Percentiles rank a stretch among this genome's conserved stretches.
phyloP scores from a whole-genome alignment of 2,888 invertebrate species.

The Imbricaverruca yamaguchii region DNA sequence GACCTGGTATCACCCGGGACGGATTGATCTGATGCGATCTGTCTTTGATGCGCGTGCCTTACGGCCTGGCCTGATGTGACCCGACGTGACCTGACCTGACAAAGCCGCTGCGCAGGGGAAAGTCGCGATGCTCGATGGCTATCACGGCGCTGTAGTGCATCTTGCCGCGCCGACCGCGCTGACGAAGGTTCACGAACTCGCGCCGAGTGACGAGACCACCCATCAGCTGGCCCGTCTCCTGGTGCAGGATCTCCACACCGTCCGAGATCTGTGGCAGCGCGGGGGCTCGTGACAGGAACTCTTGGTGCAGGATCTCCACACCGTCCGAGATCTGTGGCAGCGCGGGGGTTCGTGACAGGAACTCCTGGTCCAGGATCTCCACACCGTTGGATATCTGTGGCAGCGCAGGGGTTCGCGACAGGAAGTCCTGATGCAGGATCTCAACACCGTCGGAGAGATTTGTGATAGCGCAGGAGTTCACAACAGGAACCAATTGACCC shows the following conservation, averaged over 20 bases:
- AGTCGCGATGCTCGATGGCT: neutral
- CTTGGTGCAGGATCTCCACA: conserved; percentile 2
- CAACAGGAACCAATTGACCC: neutral
- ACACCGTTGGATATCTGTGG: neutral
- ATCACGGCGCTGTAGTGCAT: conserved; percentile 4
- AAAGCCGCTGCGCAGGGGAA: neutral
- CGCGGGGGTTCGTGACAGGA: neutral
- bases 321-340: neutral
- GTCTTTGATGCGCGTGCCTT: no score
- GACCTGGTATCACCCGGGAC: no score
- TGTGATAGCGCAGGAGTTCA: neutral
- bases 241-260: conserved; percentile 2
- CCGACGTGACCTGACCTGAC: neutral
- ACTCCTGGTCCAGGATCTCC: conserved; percentile 3
- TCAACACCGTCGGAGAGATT: neutral
- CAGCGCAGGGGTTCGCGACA: neutral
- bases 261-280: neutral
- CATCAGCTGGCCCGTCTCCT: neutral
- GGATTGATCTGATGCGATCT: no score
- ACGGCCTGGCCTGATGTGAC: no score
- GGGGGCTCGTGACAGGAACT: neutral
- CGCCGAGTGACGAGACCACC: neutral
- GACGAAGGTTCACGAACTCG: conserved; percentile 2
- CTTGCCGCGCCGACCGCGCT: neutral
- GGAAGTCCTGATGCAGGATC: neutral